A percentile compares a stretch with the other conserved stretches of the same genome.
Evolutionary conservation across 1,140 invertebrate genomes (phyloP).

Genomic region (Heliconius nattereri): DNA sequence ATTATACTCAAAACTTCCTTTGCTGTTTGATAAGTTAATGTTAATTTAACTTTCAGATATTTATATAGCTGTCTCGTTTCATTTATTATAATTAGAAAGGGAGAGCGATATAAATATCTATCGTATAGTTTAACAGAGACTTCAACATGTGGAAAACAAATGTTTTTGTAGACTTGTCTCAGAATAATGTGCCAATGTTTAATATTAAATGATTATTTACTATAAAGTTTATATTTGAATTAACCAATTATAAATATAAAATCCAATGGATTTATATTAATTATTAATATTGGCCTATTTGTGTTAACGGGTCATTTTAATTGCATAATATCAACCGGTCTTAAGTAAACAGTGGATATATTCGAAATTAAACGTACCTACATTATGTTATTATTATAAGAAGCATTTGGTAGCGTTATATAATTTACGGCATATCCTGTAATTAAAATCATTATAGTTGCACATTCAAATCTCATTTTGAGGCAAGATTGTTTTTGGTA

Average conservation of each 20-base stretch:
- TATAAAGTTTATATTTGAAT: not conserved
- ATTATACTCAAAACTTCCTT: constrained; percentile 1
- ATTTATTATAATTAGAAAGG: not conserved
- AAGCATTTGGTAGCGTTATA: no score
- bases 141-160: not conserved
- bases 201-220: constrained; percentile 13
- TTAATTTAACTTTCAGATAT: not conserved
- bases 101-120: not conserved
- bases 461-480: no score
- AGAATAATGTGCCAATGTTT: constrained; percentile 10
- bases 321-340: not conserved
- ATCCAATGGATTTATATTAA: not conserved
- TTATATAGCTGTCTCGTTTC: not conserved
- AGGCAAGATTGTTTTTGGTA: no score
- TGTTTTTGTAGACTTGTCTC: not conserved
- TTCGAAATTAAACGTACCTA: no score
- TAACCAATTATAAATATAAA: constrained; percentile 4
- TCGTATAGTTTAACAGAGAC: not conserved
- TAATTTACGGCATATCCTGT: no score
- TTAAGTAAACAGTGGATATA: no score
- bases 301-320: not conserved
- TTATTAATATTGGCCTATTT: not conserved
- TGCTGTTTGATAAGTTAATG: not conserved
- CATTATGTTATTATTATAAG: no score
- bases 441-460: no score